Base-by-base conservation (phyloP, 2,113 vertebrate genomes). In the Coptodon rendalli region DNA sequence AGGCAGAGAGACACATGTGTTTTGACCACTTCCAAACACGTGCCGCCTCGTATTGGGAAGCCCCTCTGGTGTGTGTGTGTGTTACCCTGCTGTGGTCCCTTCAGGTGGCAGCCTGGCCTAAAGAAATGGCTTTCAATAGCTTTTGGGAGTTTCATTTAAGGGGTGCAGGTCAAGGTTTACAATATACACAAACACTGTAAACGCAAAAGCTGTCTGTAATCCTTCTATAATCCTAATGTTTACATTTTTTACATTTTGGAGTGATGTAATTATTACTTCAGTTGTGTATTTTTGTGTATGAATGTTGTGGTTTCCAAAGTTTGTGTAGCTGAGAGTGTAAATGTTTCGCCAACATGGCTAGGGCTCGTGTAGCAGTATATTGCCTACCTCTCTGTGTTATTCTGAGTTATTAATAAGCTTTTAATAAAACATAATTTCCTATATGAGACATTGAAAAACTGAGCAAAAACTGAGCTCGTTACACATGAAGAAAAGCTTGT, bases 11-110 rank as follows among this genome's bases (percentile, higher is more conserved):
- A 85, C 45, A 22, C 87, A 63, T 88, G 86, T 93, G 93, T 90
- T 91, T 81, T 87, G 59, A 92, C 63, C 82, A 83, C 84, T 63
- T 92, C 85, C 81, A 91, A 89, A 90, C 91, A 90, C 76, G 87
- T 94, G 91, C 34, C 38, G 48, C 54, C 9, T 82, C 17, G 29
- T 29, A n/a, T 82, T 52, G 80, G 71, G 82, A 90, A 91, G 61
- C 40, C 76, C 87, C 83, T 81, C 19, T 63, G 45, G 38, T 90
- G 73, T 78, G 22, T 81, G 24, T 38, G 78, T 82, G 31, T 36
- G 80, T 84, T 80, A 80, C 63, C 81, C 45, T 2, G n/a, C 80
- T 80, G 24, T 52, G 52, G 63, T 40, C 56, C 71, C 66, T 71
- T 61, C 29, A 80, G 89, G 78, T 82, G 36, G 48, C 45, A 27